Evolutionary conservation across 2,797 vertebrate species (phyloP), one percentile per base, ranked within the genome.

Genomic region (Denticeps clupeoides): DNA sequence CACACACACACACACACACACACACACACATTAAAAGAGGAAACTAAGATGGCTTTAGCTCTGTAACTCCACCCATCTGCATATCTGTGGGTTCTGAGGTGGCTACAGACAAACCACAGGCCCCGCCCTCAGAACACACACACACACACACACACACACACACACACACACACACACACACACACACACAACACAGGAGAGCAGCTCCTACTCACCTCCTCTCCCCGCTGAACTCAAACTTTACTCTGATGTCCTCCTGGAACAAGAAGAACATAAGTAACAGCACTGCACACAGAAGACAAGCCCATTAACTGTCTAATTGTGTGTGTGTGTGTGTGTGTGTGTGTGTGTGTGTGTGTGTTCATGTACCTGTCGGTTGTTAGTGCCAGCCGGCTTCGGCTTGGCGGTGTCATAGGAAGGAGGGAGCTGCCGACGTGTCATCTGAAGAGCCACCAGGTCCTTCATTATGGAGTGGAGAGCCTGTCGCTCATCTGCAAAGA

Each of bases 401-500:
- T 93, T 96, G 69, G 88, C 78, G 48, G 80, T 80, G 53, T 97
- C 93, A n/a, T 86, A 89, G 0, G 85, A 75, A 42, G 83, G 51
- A 51, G 80, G 65, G 2, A 91, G 81, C 74, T 90, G 86, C 22
- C 89, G 86, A 47, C 90, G 80, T 55, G 88, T 83, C 92, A 98
- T 94, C 77, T 95, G 88, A 47, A 98, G 88, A 3, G 94, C 94
- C 48, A 96, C 92, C 80, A 98, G 82, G 81, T 98, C 94, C 79
- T 98, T 96, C 93, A 98, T 97, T 71, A 98, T 98, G 31, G 94
- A 98, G 75, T 98, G 89, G 68, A 98, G 85, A 69, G 93, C 94
- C 80, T 97, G 91, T 47, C 94, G 86, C 68, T 98, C 94, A 41
- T 98, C 94, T 98, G 72, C 3, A 54, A 61, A 27, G 24, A 63